Conservation (phyloP, 2,113 vertebrate species). For the Oreochromis niloticus region DNA sequence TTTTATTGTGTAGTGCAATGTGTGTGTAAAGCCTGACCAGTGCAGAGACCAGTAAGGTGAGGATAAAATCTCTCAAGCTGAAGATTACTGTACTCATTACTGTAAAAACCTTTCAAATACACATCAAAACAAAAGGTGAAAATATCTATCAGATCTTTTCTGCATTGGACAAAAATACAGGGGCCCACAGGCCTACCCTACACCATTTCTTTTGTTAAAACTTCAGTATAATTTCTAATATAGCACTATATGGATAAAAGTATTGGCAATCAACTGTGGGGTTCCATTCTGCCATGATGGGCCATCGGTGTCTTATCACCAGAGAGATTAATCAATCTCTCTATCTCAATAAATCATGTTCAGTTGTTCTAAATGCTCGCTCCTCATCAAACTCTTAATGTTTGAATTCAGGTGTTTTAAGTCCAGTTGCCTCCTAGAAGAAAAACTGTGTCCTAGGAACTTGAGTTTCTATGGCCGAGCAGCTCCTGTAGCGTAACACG, state of each 20-base stretch:
- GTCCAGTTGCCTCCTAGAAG: not conserved
- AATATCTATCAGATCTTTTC: not conserved
- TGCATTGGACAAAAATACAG: not conserved
- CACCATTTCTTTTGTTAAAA: not conserved
- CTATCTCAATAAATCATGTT: too few species aligned
- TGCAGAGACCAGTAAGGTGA: not conserved
- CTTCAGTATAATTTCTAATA: not conserved
- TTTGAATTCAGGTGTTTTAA: not conserved
- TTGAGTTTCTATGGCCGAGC: not conserved
- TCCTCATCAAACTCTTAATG: not conserved
- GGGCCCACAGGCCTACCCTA: not conserved
- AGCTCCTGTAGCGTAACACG: not conserved
- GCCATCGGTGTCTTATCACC: not conserved
- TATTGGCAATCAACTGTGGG: not conserved
- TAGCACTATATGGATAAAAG: not conserved
- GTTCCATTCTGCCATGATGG: not conserved
- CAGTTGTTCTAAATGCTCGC: not conserved
- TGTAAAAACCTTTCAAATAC: not conserved
- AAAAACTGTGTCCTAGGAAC: not conserved
- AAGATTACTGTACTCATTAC: not conserved
- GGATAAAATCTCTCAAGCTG: not conserved
- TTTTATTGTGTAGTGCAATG: not conserved
- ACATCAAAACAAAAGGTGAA: accelerated
- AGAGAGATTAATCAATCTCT: not conserved
- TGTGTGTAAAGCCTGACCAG: not conserved